phyloP scores from a whole-genome alignment of 2,797 vertebrate genomes.

The Urophycis tenuis region DNA sequence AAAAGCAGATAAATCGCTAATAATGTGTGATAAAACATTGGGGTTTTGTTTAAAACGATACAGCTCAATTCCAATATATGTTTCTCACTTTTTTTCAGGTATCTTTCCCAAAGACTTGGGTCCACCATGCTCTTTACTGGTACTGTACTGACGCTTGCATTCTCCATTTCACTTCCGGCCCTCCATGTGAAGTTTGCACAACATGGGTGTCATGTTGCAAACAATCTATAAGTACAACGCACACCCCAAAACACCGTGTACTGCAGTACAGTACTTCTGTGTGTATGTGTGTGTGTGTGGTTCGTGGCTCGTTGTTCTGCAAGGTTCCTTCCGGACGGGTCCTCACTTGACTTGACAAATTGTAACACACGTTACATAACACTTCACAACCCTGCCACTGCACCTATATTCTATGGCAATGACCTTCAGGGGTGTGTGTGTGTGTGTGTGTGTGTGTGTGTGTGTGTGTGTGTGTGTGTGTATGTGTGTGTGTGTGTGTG shows the following conservation, averaged over 20 bases:
- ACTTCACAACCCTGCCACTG: conserved; percentile 18
- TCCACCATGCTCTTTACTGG: too few species aligned
- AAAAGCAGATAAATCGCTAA: too few species aligned
- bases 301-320: neutral
- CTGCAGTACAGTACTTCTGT: neutral
- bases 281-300: neutral
- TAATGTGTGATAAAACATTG: too few species aligned
- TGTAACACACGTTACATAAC: conserved; percentile 5
- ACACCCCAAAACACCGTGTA: neutral
- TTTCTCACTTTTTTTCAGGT: too few species aligned
- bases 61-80: too few species aligned
- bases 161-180: too few species aligned
- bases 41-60: too few species aligned
- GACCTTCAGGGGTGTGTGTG: conserved; percentile 15
- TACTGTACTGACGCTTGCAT: too few species aligned
- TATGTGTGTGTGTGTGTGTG: conserved; percentile 6
- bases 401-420: neutral
- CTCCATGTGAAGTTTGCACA: too few species aligned
- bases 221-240: neutral
- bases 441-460: conserved; percentile 7
- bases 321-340: neutral
- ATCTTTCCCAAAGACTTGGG: too few species aligned
- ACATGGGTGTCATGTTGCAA: too few species aligned
- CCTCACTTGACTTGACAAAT: neutral
- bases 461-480: conserved; percentile 18